Base-by-base conservation (phyloP, 30 jellyfish, hydroid and myxozoan species). In the Hydractinia echinata region DNA sequence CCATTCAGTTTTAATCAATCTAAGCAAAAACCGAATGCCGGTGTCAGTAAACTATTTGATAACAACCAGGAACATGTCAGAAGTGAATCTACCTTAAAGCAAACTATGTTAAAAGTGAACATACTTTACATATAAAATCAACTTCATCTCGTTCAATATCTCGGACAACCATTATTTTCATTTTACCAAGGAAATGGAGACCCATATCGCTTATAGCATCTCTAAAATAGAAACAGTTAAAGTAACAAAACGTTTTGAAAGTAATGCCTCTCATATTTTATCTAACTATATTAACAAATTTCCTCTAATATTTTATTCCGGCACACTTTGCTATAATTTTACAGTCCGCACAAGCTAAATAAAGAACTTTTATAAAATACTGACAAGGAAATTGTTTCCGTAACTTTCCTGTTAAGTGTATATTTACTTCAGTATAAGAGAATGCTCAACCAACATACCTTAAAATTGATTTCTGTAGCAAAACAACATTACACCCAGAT, bases 141-240 rank as follows among this genome's bases (percentile, higher is more conserved):
- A 94, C 88, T 79, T 94, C 99, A 49, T 89, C 96, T 58, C 99
- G 80, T 76, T 94, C 99, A 61, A 94, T 89, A 76, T 94, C 97
- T 50, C 96, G 82, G 16, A 94, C 94, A 66, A 94, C 97, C 96
- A 88, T 85, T 54, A 94, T 94, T 77, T 88, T 88, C 99, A 94
- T 94, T 79, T 94, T 94, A 4, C 96, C 96, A 39, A 94, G 85
- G 86, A 94, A 94, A 74, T 94, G 99, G 53, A 94, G 84, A 13
- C 99, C 97, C 97, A 88, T 88, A 18, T 94, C 99, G 53, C 95
- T 94, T 19, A 94, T 86, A 6, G 99, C 99, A 86, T 94, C 99
- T 56, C 99, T 94, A 66, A 52, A 76, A 83, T 10, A 9, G 16
- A 9, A 9, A 60, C 61, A 80, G n/a, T n/a, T 8, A 79, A 55